Conservation (phyloP, 2,113 vertebrate genomes). For the Pontoporia blainvillei region DNA sequence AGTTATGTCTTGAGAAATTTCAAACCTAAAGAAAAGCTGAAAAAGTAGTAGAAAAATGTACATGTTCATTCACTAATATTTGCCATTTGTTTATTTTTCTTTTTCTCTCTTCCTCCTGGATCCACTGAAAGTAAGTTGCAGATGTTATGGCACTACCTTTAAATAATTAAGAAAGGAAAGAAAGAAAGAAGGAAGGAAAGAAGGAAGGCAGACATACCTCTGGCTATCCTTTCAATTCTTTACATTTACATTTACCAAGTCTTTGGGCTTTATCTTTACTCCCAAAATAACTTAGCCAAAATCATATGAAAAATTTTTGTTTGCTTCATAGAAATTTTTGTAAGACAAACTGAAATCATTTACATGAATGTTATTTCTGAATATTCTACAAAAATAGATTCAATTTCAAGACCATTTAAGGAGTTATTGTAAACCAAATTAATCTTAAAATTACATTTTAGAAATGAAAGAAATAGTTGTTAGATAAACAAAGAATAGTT, state of each 20-base stretch:
- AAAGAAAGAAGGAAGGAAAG: neutral
- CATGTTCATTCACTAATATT: neutral
- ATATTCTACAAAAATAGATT: constrained; percentile 12
- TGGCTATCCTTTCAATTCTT: neutral
- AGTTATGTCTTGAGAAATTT: neutral
- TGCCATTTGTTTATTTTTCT: neutral
- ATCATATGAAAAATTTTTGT: neutral
- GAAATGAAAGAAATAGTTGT: neutral
- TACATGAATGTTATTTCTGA: constrained; percentile 1
- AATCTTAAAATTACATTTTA: constrained; percentile 41
- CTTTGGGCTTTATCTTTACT: neutral
- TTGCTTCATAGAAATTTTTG: neutral
- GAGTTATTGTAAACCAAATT: constrained; percentile 9
- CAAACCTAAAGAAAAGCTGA: neutral
- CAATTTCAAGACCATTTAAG: constrained; percentile 14
- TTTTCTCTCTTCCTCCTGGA: neutral
- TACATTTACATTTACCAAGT: neutral
- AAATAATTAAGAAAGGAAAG: neutral
- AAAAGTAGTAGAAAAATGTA: neutral
- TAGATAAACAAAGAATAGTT: neutral
- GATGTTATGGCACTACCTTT: neutral
- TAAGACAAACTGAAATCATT: constrained; percentile 10
- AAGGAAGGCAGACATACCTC: neutral
- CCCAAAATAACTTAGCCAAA: neutral
- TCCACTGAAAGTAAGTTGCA: neutral